phyloP scores from a whole-genome alignment of 2,797 vertebrate genomes.

The Lepidocolaptes lacrymiger region DNA sequence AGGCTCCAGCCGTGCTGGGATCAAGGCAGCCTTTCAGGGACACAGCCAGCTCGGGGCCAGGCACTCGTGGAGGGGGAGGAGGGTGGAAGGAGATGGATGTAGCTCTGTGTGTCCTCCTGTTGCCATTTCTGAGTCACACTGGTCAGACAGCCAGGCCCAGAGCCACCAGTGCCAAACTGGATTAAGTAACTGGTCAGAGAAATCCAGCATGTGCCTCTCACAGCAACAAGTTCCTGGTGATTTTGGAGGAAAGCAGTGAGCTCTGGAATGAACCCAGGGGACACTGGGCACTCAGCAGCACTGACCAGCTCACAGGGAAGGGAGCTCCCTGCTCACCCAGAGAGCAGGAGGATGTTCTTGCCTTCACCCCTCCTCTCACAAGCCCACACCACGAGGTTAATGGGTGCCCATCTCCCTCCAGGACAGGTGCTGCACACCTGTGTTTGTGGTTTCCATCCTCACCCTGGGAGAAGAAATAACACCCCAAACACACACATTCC shows the following conservation, averaged over 20 bases:
- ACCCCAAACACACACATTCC: neutral
- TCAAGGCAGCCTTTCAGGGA: neutral
- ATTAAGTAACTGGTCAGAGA: neutral
- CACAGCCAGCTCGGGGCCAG: neutral
- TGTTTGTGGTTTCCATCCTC: neutral
- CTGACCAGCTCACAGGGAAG: neutral
- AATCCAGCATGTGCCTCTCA: neutral
- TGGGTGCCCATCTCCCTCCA: neutral
- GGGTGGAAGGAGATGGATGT: neutral
- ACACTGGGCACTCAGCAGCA: neutral
- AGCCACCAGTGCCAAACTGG: neutral
- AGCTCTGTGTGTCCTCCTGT: neutral
- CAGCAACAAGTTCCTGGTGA: neutral
- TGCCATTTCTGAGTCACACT: accelerated
- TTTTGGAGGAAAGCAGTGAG: neutral
- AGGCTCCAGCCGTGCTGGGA: neutral
- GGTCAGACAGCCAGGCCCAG: neutral
- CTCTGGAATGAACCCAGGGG: neutral
- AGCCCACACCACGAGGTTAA: neutral
- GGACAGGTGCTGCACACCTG: neutral
- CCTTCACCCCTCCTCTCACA: neutral
- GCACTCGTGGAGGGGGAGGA: accelerated
- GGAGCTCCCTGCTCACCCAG: neutral
- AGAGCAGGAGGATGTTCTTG: neutral
- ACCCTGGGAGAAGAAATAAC: neutral